phyloP scores from a whole-genome alignment of 2,797 vertebrate genomes.

The Nasua narica region DNA sequence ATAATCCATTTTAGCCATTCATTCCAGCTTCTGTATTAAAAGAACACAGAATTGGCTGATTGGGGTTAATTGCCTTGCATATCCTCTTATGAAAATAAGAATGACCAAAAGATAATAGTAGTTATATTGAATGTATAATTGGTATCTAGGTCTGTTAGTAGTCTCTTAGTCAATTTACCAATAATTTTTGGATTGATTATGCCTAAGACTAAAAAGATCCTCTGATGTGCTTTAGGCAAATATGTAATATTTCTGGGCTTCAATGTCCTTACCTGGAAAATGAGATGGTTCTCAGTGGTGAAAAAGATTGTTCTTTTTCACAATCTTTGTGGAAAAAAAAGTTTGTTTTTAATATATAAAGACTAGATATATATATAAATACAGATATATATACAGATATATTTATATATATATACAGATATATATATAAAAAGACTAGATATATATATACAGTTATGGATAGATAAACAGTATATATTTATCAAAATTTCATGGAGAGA shows the following conservation, averaged over 20 bases:
- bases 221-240: background rate
- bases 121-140: background rate
- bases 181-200: background rate
- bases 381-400: background rate
- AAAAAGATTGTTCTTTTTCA: constrained; percentile 41
- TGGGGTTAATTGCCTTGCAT: background rate
- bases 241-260: background rate
- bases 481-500: background rate
- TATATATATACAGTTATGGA: background rate
- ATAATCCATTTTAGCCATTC: background rate
- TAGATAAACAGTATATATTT: background rate
- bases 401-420: too few species aligned
- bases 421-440: background rate
- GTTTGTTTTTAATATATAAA: background rate
- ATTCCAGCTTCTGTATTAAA: background rate
- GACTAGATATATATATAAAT: background rate
- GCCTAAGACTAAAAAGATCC: background rate
- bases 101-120: background rate
- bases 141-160: background rate
- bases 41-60: background rate
- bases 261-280: background rate
- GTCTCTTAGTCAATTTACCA: background rate
- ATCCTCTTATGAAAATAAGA: constrained; percentile 1
- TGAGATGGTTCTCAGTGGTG: background rate
- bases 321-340: too few species aligned